These are phyloP conservation scores for Hemicentrotus pulcherrimus DNA, from an alignment of 35 echinoderm and acorn worm species.

Conservation along the genomic window DNA sequence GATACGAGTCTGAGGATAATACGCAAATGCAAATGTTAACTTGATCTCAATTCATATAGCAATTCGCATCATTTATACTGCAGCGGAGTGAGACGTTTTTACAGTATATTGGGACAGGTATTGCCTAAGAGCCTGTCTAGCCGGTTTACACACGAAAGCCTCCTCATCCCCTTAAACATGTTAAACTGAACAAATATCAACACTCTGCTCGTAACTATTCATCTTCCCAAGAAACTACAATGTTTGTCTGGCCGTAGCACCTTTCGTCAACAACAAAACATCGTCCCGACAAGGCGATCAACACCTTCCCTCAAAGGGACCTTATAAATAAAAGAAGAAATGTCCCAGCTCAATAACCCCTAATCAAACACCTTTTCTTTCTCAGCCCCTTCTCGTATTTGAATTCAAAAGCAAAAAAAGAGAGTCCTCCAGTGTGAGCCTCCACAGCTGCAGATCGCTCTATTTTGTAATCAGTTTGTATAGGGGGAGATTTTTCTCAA, in stretches of 20 bases:
- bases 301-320: not conserved
- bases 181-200: not conserved
- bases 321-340: not conserved
- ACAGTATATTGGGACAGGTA: no score
- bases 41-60: no score
- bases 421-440: not conserved
- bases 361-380: slow-evolving; percentile 24
- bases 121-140: not conserved
- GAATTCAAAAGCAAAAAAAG: not conserved
- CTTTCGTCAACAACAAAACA: slow-evolving; percentile 32
- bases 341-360: not conserved
- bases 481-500: not conserved
- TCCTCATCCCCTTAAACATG: not conserved
- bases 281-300: not conserved
- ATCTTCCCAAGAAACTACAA: not conserved
- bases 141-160: not conserved
- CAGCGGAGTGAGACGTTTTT: no score
- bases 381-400: not conserved
- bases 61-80: no score
- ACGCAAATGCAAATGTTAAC: no score
- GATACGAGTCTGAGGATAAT: no score
- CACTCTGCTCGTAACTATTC: not conserved
- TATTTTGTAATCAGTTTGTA: slow-evolving; percentile 41
- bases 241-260: not conserved
- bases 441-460: slow-evolving; percentile 15